A percentile compares a stretch with the other conserved stretches of the same genome.
Conservation (phyloP, 2,113 vertebrate species). For the Chionodraco myersi region DNA sequence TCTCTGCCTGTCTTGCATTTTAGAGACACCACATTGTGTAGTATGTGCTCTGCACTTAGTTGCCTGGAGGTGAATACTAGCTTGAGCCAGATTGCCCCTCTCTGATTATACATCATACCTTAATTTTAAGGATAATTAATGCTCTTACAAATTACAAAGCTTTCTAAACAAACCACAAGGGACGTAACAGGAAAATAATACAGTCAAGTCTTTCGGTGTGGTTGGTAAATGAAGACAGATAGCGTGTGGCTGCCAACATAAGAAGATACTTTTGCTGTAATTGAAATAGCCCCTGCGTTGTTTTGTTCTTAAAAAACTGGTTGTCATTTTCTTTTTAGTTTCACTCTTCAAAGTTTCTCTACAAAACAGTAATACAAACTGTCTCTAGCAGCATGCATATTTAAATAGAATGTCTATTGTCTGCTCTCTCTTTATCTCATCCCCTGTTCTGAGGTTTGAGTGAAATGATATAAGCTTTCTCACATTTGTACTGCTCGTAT, state of each 20-base stretch:
- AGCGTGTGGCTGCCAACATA: constrained; percentile 40
- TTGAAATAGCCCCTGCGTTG: constrained; percentile 43
- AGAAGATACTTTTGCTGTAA: constrained; percentile 53
- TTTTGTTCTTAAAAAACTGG: constrained; percentile 42
- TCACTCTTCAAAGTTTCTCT: constrained; percentile 39
- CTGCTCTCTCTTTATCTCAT: constrained; percentile 43
- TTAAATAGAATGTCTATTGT: constrained; percentile 62
- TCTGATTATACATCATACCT: constrained; percentile 83
- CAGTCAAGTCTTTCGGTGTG: constrained; percentile 53
- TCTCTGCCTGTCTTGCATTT: constrained; percentile 39
- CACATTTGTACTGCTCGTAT: constrained; percentile 73
- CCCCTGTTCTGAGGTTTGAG: constrained; percentile 44
- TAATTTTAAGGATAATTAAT: constrained; percentile 82
- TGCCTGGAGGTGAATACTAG: constrained; percentile 73
- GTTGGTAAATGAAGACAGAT: constrained; percentile 48
- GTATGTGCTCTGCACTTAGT: constrained; percentile 53
- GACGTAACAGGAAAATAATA: constrained; percentile 61
- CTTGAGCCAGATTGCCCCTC: constrained; percentile 69
- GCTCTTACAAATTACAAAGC: constrained; percentile 81
- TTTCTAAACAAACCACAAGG: constrained; percentile 75
- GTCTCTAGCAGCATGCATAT: constrained; percentile 55
- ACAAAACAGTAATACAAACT: constrained; percentile 43
- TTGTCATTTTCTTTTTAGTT: constrained; percentile 25
- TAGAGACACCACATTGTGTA: constrained; percentile 57
- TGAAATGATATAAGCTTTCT: constrained; percentile 64